Evolutionary conservation across 2,797 vertebrate species (phyloP), one percentile per base, ranked within the genome.

Genomic region (Tenualosa thibaudeaui): DNA sequence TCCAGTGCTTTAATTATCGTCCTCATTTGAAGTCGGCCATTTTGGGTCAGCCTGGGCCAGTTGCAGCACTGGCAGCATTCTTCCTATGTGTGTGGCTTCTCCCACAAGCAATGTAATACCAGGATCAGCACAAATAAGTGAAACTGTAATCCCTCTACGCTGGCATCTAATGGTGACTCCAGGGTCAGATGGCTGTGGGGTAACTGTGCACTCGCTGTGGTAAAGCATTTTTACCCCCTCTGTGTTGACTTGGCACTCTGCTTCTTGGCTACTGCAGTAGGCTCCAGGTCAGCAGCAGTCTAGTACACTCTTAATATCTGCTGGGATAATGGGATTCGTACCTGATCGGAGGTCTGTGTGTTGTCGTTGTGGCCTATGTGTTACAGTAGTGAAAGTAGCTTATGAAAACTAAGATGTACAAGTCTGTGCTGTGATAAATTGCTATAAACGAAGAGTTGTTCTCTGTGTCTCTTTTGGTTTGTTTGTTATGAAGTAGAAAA

Each of bases 61-160:
- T 40, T 40, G 46, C 46, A 46, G 68, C 68, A 43, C 68, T 75
- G 0, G 31, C 26, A 31, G 62, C 62, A 62, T 5, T 12, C 19
- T 37, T 65, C 13, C 31, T 9, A 10, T 9, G 54, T 40, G 68
- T 17, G 37, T 43, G 68, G 15, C 37, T 75, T 75, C 68, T 75
- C 68, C 68, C 68, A 75, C 37, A 75, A 75, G 68, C 68, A 40
- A 75, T 75, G 68, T 75, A 75, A 75, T 75, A 43, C 31, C 1
- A 31, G 68, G 15, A 75, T 75, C 68, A 75, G 68, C 68, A 75
- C 68, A 75, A 43, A 75, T 40, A 40, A 15, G 15, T 15, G 56
- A 58, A 31, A 19, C 68, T 75, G 68, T 75, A 75, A 75, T 75
- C 68, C 68, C 37, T 75, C 31, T 37, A 12, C 68, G 6, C 37